Evolutionary conservation across 2,113 vertebrate genomes (phyloP).

Genomic region (Chaenogobius annularis): DNA sequence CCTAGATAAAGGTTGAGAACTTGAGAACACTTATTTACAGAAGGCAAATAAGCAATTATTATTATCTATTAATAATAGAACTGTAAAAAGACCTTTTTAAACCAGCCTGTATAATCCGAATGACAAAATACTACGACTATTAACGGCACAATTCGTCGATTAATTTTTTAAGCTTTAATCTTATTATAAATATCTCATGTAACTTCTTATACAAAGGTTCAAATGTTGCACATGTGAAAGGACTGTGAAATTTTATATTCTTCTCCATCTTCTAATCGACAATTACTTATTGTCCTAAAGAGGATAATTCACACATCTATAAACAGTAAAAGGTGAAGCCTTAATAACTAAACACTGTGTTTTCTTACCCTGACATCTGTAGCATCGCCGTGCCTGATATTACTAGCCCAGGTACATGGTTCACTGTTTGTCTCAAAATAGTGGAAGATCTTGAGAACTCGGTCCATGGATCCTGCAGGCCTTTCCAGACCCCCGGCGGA

Average conservation of each 20-base stretch:
- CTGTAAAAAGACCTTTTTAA: too few species aligned
- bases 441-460: conserved; percentile 95
- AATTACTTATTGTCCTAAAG: not conserved
- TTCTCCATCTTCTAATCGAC: not conserved
- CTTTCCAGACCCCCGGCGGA: conserved; percentile 86
- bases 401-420: conserved; percentile 92
- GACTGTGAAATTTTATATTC: not conserved
- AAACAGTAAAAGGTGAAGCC: not conserved
- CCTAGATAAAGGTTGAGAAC: too few species aligned
- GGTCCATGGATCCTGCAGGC: conserved; percentile 87
- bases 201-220: not conserved
- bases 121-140: too few species aligned
- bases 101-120: too few species aligned
- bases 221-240: not conserved
- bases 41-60: too few species aligned
- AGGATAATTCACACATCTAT: not conserved
- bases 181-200: not conserved
- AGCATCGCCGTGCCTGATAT: conserved; percentile 94
- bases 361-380: conserved; percentile 91
- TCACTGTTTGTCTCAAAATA: conserved; percentile 94
- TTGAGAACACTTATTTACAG: too few species aligned
- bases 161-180: too few species aligned
- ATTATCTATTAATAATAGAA: too few species aligned
- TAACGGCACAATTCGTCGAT: too few species aligned
- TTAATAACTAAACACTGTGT: not conserved